Percentiles rank a stretch among this genome's conserved stretches.
Conservation (phyloP, 2,888 invertebrate genomes). For the Leptinotarsa juncta region DNA sequence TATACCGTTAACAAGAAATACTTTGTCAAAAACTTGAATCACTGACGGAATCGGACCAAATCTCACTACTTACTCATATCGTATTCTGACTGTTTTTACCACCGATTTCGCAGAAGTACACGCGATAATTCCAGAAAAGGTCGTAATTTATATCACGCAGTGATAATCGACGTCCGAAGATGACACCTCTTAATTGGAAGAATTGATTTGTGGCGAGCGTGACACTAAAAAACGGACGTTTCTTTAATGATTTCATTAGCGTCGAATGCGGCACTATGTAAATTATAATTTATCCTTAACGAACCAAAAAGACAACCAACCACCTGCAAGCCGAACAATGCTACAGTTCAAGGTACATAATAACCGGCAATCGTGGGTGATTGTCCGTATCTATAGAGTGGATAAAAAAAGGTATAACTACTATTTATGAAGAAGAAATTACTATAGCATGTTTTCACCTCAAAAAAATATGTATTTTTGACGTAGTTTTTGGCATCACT, state of each 20-base stretch:
- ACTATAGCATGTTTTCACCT: neutral
- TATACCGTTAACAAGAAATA: no score
- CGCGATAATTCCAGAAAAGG: conserved; percentile 5
- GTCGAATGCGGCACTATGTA: conserved; percentile 40
- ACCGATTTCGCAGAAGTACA: neutral
- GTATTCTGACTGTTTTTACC: neutral
- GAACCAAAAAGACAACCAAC: conserved; percentile 31
- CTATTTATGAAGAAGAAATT: neutral
- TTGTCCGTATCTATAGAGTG: neutral
- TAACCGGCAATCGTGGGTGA: conserved; percentile 8
- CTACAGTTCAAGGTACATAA: conserved; percentile 24
- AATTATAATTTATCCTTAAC: conserved; percentile 41
- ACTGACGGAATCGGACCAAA: no score
- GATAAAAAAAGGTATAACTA: neutral
- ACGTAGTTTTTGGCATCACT: no score
- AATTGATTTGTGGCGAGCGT: conserved; percentile 32
- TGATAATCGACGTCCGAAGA: conserved; percentile 21
- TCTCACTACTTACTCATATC: no score
- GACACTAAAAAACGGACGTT: conserved; percentile 17
- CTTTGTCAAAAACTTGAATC: no score
- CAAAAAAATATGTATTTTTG: no score
- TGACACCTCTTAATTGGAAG: conserved; percentile 25
- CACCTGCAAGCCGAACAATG: conserved; percentile 25
- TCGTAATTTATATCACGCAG: conserved; percentile 25
- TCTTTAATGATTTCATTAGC: conserved; percentile 41